Evolutionary conservation across 2,113 vertebrate genomes (phyloP).

Genomic region (Mandrillus leucophaeus): DNA sequence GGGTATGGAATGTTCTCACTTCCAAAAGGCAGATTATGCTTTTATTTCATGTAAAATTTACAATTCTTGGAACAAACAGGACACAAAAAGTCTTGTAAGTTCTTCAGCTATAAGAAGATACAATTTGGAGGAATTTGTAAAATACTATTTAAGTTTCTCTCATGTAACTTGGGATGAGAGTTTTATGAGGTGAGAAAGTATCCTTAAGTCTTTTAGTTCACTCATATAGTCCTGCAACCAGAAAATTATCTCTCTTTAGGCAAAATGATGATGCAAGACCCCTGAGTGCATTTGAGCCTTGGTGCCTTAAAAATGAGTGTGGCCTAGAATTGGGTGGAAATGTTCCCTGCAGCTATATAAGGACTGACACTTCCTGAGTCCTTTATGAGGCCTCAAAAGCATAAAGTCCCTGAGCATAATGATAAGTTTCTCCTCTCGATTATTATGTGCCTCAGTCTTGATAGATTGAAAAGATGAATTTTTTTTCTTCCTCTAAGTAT

Average conservation of each 20-base stretch:
- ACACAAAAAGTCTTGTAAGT: not conserved
- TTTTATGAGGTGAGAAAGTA: not conserved
- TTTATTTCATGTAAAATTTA: conserved; percentile 57
- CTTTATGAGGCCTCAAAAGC: not conserved
- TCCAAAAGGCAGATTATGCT: conserved; percentile 44
- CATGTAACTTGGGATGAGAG: not conserved
- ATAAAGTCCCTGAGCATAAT: not conserved
- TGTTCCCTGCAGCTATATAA: not conserved
- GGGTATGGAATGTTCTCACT: not conserved
- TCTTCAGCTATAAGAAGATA: conserved; percentile 26
- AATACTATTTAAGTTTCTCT: conserved; percentile 1
- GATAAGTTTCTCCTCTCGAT: not conserved
- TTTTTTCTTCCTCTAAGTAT: not conserved
- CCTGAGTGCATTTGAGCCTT: not conserved
- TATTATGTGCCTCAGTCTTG: not conserved
- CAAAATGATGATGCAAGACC: not conserved
- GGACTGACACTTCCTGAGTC: not conserved
- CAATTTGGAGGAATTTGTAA: not conserved
- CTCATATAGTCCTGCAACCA: not conserved
- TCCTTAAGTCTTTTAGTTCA: not conserved
- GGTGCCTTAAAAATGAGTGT: not conserved
- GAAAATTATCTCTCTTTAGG: not conserved
- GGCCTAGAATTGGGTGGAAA: not conserved
- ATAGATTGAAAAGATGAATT: not conserved
- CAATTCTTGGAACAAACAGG: conserved; percentile 48